These are phyloP conservation scores for Pseudococcus jackbeardsleyi DNA, from an alignment of 2,888 invertebrate genomes.

Conservation along the genomic window DNA sequence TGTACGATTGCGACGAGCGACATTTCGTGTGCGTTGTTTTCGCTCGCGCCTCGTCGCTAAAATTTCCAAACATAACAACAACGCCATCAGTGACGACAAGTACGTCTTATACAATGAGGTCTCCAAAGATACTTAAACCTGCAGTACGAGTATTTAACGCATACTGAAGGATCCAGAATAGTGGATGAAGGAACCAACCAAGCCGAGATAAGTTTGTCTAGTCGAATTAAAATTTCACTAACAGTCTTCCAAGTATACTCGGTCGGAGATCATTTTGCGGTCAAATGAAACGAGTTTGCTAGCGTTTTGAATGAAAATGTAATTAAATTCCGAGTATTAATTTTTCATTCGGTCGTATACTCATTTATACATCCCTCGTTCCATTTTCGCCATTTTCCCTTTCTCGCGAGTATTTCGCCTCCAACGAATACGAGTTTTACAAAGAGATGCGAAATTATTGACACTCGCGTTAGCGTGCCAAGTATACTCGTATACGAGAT, in stretches of 20 bases:
- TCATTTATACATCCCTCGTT: neutral
- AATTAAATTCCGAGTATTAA: neutral
- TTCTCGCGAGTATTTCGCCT: neutral
- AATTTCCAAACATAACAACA: neutral
- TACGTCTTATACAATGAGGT: neutral
- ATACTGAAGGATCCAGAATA: neutral
- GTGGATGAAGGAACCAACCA: neutral
- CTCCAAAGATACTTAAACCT: neutral
- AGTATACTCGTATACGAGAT: neutral
- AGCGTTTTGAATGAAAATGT: neutral
- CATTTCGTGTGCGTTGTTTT: neutral
- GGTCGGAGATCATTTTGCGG: conserved; percentile 1
- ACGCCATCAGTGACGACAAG: neutral
- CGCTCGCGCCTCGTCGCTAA: neutral
- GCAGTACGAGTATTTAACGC: neutral
- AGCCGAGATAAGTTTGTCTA: neutral
- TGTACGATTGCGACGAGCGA: neutral
- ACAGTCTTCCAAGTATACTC: neutral
- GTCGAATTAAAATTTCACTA: neutral
- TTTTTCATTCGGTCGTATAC: neutral
- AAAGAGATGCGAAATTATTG: neutral
- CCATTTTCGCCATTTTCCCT: neutral
- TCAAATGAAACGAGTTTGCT: conserved; percentile 11
- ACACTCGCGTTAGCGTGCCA: neutral
- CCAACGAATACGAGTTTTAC: neutral